Evolutionary conservation across 2,797 vertebrate species (phyloP).

Genomic region (Pampus argenteus): DNA sequence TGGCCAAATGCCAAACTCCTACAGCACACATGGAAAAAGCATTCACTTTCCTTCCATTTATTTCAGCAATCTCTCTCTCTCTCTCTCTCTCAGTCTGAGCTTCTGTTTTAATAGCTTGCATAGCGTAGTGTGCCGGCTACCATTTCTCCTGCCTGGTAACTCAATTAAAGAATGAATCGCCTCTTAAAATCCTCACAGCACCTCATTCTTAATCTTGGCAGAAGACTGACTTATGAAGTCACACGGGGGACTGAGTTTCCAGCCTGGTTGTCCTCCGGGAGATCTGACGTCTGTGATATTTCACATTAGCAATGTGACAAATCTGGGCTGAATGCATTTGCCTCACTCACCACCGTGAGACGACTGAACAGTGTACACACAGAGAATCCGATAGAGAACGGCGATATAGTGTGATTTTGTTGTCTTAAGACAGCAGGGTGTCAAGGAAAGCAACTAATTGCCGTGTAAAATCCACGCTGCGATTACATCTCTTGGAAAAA

Average conservation of each 20-base stretch:
- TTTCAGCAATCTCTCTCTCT: constrained; percentile 58
- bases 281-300: constrained; percentile 47
- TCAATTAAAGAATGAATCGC: constrained; percentile 71
- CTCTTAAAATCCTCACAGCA: constrained; percentile 65
- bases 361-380: constrained; percentile 35
- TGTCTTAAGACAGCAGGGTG: constrained; percentile 44
- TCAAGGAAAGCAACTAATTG: constrained; percentile 52
- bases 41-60: constrained; percentile 69
- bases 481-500: constrained; percentile 48
- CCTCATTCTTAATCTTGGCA: constrained; percentile 70
- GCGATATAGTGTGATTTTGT: constrained; percentile 31
- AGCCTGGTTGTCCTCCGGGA: constrained; percentile 41
- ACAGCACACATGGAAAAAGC: constrained; percentile 79
- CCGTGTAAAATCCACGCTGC: constrained; percentile 26
- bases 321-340: constrained; percentile 35
- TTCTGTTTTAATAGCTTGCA: constrained; percentile 84
- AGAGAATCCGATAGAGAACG: constrained; percentile 21
- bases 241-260: constrained; percentile 41
- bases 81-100: constrained; percentile 59
- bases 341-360: constrained; percentile 27
- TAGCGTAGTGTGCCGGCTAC: constrained; percentile 64
- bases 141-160: constrained; percentile 70
- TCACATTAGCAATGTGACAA: constrained; percentile 47
- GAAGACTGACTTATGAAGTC: constrained; percentile 56
- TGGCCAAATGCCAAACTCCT: constrained; percentile 71